phyloP scores from a whole-genome alignment of 2,113 vertebrate genomes.

The Anolis sagrei region DNA sequence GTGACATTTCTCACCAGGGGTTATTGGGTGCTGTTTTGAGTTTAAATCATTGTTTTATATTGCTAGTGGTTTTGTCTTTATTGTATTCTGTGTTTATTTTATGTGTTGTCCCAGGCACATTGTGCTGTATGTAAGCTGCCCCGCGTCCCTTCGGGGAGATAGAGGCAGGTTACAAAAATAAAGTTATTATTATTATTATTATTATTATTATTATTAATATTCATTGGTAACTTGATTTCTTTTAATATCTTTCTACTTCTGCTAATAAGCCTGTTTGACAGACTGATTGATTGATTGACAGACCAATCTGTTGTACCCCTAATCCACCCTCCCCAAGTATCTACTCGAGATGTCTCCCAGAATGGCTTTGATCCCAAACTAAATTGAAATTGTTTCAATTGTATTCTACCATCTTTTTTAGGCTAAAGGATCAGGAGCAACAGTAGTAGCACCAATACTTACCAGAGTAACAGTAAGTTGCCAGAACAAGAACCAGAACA shows the following conservation, averaged over 20 bases:
- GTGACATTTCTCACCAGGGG: too few relatives aligned
- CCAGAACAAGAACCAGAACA: constrained; percentile 18
- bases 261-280: background rate
- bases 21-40: too few relatives aligned
- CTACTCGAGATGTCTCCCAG: background rate
- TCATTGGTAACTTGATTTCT: background rate
- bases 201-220: too few relatives aligned
- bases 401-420: background rate
- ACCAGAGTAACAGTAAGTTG: constrained; percentile 47
- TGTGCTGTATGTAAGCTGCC: too few relatives aligned
- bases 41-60: too few relatives aligned
- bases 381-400: background rate
- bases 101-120: too few relatives aligned
- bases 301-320: background rate
- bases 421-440: background rate
- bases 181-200: too few relatives aligned
- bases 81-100: too few relatives aligned
- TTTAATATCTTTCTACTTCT: background rate
- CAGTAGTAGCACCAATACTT: background rate
- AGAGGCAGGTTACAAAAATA: too few relatives aligned
- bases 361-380: background rate
- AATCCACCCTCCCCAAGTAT: background rate
- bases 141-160: too few relatives aligned
- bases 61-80: too few relatives aligned
- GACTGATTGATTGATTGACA: too few relatives aligned